A percentile compares a stretch with the other conserved stretches of the same genome.
These are phyloP conservation scores for Callospermophilus lateralis DNA, from an alignment of 2,113 vertebrate genomes.

Conservation along the genomic window DNA sequence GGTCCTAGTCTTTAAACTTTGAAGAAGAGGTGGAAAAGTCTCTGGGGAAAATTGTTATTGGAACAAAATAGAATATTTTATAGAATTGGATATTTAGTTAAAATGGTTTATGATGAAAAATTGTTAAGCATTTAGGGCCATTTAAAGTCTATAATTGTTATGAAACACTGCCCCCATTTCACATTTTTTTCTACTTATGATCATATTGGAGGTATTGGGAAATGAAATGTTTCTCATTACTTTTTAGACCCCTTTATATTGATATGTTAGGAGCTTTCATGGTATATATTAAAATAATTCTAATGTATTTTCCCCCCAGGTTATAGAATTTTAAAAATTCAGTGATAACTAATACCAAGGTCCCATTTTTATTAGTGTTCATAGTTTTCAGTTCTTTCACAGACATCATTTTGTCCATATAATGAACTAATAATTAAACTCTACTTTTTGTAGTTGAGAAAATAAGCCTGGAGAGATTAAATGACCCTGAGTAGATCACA, in stretches of 20 bases:
- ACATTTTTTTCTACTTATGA: background rate
- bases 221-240: conserved; percentile 14
- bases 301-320: conserved; percentile 30
- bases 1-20: conserved; percentile 18
- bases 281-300: conserved; percentile 47
- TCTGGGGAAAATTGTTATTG: background rate
- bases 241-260: conserved; percentile 4
- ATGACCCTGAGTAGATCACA: background rate
- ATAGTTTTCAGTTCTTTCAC: background rate
- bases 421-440: conserved; percentile 27
- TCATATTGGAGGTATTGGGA: conserved; percentile 26
- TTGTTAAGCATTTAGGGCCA: background rate
- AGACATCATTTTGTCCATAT: background rate
- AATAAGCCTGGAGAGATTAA: conserved; percentile 51
- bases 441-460: conserved; percentile 8
- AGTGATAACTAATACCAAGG: conserved; percentile 29
- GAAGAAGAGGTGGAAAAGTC: conserved; percentile 39
- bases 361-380: conserved; percentile 41
- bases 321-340: conserved; percentile 54
- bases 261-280: conserved; percentile 41
- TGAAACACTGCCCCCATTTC: background rate
- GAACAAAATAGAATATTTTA: conserved; percentile 24
- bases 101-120: conserved; percentile 33
- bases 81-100: conserved; percentile 64
- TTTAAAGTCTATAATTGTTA: conserved; percentile 41